Evolutionary conservation across 2,113 vertebrate genomes (phyloP).

Genomic region (Hippoglossus stenolepis): DNA sequence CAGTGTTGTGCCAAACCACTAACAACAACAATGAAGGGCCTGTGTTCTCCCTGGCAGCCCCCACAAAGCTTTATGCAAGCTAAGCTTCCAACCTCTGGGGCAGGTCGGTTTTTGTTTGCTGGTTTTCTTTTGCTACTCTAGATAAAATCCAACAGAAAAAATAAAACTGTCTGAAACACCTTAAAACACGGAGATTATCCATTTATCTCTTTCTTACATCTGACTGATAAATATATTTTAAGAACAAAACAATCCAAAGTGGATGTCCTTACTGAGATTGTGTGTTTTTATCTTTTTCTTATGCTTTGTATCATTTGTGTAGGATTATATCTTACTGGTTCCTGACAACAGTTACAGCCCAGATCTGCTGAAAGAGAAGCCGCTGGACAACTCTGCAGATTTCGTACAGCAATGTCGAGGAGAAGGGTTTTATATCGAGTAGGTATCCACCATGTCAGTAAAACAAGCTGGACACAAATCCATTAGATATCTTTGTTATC

Average conservation of each 20-base stretch:
- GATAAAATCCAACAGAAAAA: not conserved
- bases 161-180: not conserved
- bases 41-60: constrained; percentile 65
- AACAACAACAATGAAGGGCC: constrained; percentile 63
- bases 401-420: constrained; percentile 90
- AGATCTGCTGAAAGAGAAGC: constrained; percentile 85
- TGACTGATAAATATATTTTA: not conserved
- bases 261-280: not conserved
- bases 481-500: not conserved
- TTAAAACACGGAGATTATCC: not conserved
- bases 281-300: constrained; percentile 24
- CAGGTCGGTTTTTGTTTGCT: constrained; percentile 18
- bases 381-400: constrained; percentile 87
- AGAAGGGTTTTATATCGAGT: constrained; percentile 91
- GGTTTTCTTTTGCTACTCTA: constrained; percentile 14
- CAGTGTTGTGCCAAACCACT: constrained; percentile 45
- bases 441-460: constrained; percentile 68
- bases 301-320: constrained; percentile 58
- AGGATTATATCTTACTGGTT: constrained; percentile 90
- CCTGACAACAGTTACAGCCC: constrained; percentile 86
- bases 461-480: constrained; percentile 10
- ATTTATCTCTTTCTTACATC: not conserved
- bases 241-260: not conserved
- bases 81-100: constrained; percentile 24
- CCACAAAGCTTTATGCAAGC: constrained; percentile 45